phyloP scores from a whole-genome alignment of 64 coral and sea anemone genomes.

The Astreopora myriophthalma region DNA sequence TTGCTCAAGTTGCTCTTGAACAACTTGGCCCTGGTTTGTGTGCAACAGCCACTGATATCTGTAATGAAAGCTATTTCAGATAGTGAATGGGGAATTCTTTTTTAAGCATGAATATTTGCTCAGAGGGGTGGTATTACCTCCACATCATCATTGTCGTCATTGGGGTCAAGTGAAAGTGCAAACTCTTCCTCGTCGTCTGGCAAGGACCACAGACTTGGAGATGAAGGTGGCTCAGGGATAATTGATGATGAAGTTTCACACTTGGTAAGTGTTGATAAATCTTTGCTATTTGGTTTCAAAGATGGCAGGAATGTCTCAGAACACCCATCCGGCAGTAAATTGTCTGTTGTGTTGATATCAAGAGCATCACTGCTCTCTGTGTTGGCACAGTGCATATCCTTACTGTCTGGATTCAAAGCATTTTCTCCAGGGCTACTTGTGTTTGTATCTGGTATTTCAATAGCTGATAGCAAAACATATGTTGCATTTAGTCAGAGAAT shows the following conservation, averaged over 20 bases:
- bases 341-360: not conserved
- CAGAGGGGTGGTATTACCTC: not conserved
- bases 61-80: too few relatives aligned
- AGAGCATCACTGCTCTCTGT: not conserved
- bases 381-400: not conserved
- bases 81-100: too few relatives aligned
- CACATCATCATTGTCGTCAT: not conserved
- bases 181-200: conserved; percentile 66
- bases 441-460: not conserved
- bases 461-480: not conserved
- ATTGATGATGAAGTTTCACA: conserved; percentile 1
- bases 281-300: not conserved
- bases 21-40: too few relatives aligned
- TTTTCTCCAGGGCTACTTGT: not conserved
- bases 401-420: not conserved
- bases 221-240: conserved; percentile 69
- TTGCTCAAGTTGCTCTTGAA: too few relatives aligned
- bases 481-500: not conserved
- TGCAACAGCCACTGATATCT: too few relatives aligned
- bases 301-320: not conserved
- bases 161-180: conserved; percentile 67
- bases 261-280: not conserved
- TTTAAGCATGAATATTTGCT: too few relatives aligned
- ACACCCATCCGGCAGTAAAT: not conserved
- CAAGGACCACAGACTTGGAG: conserved; percentile 51